These are phyloP conservation scores for Drosophila insularis DNA, from an alignment of 1,140 invertebrate genomes.

Conservation along the genomic window DNA sequence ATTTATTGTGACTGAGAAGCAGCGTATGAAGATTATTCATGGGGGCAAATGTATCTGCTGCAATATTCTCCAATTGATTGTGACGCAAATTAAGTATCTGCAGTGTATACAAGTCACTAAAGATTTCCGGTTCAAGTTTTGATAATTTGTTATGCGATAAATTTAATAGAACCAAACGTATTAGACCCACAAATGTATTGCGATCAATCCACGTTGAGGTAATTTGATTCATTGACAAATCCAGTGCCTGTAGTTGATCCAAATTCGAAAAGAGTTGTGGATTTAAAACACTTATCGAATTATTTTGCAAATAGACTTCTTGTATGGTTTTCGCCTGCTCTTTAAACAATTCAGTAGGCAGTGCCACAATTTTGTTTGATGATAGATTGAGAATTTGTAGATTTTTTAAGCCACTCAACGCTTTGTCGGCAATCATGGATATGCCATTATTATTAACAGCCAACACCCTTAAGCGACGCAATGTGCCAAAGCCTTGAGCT, in stretches of 20 bases:
- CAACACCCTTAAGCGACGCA: slow-evolving; percentile 89
- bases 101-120: slow-evolving; percentile 90
- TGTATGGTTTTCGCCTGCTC: slow-evolving; percentile 90
- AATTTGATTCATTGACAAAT: slow-evolving; percentile 93
- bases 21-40: slow-evolving; percentile 93
- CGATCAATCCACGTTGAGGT: slow-evolving; percentile 92
- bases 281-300: slow-evolving; percentile 91
- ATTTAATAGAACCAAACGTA: slow-evolving; percentile 92
- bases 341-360: slow-evolving; percentile 92
- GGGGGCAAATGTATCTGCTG: slow-evolving; percentile 90
- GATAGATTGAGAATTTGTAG: slow-evolving; percentile 92
- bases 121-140: slow-evolving; percentile 90
- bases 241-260: slow-evolving; percentile 91
- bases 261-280: slow-evolving; percentile 92
- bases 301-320: slow-evolving; percentile 94
- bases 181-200: slow-evolving; percentile 92
- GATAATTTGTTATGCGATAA: slow-evolving; percentile 92
- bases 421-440: slow-evolving; percentile 91
- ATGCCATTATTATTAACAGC: slow-evolving; percentile 93
- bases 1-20: slow-evolving; percentile 90
- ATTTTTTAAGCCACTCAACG: slow-evolving; percentile 89
- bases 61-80: slow-evolving; percentile 90
- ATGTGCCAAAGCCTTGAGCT: slow-evolving; percentile 89
- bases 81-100: slow-evolving; percentile 92
- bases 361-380: slow-evolving; percentile 92